These are phyloP conservation scores for Thermophis baileyi DNA, from an alignment of 2,113 vertebrate species.

Conservation along the genomic window DNA sequence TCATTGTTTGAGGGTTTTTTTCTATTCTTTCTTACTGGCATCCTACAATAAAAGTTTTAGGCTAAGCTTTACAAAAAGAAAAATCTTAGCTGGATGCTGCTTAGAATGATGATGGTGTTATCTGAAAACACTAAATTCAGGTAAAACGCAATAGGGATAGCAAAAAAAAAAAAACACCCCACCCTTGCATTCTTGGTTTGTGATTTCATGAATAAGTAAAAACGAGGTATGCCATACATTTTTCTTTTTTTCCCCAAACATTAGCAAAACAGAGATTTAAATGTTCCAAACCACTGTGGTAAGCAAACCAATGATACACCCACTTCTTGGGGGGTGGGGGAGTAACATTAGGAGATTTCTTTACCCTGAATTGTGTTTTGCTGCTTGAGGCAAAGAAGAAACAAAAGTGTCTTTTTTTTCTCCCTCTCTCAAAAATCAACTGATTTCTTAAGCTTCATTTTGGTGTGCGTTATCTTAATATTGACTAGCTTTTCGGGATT, in stretches of 20 bases:
- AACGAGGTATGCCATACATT: background rate
- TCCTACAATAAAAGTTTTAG: background rate
- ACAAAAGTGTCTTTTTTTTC: background rate
- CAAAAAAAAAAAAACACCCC: background rate
- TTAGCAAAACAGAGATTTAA: background rate
- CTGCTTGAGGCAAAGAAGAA: background rate
- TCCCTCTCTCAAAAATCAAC: background rate
- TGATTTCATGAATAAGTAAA: background rate
- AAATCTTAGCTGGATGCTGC: background rate
- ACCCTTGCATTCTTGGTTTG: background rate
- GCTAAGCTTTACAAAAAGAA: background rate
- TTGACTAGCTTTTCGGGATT: background rate
- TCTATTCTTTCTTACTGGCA: background rate
- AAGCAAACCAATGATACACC: background rate
- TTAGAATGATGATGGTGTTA: background rate
- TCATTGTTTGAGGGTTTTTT: background rate
- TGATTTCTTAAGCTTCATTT: background rate
- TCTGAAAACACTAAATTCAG: background rate
- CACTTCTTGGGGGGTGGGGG: background rate
- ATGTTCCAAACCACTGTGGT: background rate
- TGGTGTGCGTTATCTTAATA: background rate
- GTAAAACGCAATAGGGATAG: background rate
- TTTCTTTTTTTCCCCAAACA: background rate
- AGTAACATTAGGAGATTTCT: background rate
- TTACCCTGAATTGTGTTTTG: background rate